Evolutionary conservation across 2,888 invertebrate species (phyloP).

Genomic region (Synanthedon formicaeformis): DNA sequence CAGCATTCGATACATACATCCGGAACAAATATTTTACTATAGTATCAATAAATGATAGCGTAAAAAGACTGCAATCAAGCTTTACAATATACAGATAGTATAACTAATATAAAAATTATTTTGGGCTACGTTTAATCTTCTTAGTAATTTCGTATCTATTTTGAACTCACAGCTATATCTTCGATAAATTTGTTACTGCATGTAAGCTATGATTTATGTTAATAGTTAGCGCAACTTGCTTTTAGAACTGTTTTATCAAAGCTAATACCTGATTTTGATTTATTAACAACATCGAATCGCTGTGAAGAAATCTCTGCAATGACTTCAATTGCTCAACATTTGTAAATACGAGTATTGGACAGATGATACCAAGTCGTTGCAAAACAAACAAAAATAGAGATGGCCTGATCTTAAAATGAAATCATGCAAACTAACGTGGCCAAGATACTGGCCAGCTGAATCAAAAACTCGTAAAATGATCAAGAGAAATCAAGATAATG

Average conservation of each 20-base stretch:
- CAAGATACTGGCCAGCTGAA: slow-evolving; percentile 29
- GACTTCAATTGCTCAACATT: too few relatives aligned
- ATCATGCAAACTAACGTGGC: neutral
- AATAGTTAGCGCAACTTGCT: slow-evolving; percentile 23
- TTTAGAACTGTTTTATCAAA: slow-evolving; percentile 32
- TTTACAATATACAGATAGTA: neutral
- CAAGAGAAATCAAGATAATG: slow-evolving; percentile 12
- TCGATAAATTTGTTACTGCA: slow-evolving; percentile 18
- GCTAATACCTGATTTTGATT: slow-evolving; percentile 14
- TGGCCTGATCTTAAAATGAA: too few relatives aligned
- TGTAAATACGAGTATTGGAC: too few relatives aligned
- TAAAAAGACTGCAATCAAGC: neutral
- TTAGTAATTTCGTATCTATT: slow-evolving; percentile 17
- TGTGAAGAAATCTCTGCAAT: neutral
- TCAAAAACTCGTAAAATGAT: slow-evolving; percentile 43
- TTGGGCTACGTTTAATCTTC: slow-evolving; percentile 15
- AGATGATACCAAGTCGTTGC: too few relatives aligned
- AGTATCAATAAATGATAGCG: neutral
- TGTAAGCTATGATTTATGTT: slow-evolving; percentile 24
- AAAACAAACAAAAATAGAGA: too few relatives aligned
- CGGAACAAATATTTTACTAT: too few relatives aligned
- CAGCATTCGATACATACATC: too few relatives aligned
- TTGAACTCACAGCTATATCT: slow-evolving; percentile 31
- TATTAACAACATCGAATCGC: neutral
- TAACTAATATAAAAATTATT: slow-evolving; percentile 18